Base-by-base conservation (phyloP, 2,888 invertebrate genomes). In the Galerucella calmariensis region DNA sequence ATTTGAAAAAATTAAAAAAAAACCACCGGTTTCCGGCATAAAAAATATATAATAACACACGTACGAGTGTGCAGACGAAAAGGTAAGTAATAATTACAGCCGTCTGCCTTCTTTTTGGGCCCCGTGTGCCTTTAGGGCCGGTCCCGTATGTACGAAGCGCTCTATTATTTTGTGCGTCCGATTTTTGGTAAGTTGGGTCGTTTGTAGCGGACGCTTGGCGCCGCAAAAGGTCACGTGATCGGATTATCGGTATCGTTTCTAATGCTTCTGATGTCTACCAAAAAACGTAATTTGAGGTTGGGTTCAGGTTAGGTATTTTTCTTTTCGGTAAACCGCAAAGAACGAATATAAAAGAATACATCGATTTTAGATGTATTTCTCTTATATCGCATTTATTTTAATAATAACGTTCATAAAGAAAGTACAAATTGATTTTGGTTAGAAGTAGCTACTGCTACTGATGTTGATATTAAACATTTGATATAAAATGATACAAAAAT, bases 31-130 rank as follows among this genome's bases (percentile, higher is more conserved):
- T 87, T 87, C 87, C 87, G 87, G 87, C 86, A 86, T 86, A 87
- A 87, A 86, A 87, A 87, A 86, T 85, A 86, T 86, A 84, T 87
- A 87, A 87, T 87, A 86, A 87, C 84, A 86, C 82, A 86, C 83
- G 84, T 83, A 82, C 82, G 83, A 80, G 68, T 65, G 69, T 81
- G 82, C 82, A 82, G 83, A 81, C 83, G 82, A 79, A 82, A 81
- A 56, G 46, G 66, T 24, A 84, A 84, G 85, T 84, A 84, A 82
- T 85, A 86, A 86, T 86, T 86, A 86, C 83, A 83, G 83, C 83
- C 83, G 83, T 80, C 82, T 80, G 82, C 81, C 80, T 82, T 81
- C 83, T 81, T 81, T 80, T 77, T 80, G 81, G 79, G 79, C 79
- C 75, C 78, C 77, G 80, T 59, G 67, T 62, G 67, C 41, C 41